Conservation (phyloP, 2,113 vertebrate genomes). For the Cinclus cinclus region DNA sequence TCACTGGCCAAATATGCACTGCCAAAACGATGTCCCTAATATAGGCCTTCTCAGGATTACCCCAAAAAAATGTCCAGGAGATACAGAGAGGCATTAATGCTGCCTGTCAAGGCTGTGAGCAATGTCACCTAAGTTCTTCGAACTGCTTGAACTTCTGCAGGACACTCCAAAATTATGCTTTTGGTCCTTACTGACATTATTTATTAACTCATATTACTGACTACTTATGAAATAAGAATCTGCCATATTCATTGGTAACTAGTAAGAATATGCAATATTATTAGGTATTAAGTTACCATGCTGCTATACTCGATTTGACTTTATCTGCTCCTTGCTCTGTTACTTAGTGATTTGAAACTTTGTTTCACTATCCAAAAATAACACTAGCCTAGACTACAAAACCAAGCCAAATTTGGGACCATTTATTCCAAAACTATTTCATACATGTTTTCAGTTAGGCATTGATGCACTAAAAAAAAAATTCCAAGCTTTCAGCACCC, state of each 20-base stretch:
- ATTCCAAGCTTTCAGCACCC: constrained; percentile 79
- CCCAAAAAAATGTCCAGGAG: background rate
- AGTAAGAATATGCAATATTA: background rate
- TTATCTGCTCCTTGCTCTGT: background rate
- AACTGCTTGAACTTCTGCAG: background rate
- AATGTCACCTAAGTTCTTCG: background rate
- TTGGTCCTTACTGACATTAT: background rate
- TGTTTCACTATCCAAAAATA: constrained; percentile 1
- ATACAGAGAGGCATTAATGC: background rate
- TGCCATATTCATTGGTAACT: background rate
- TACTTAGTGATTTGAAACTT: background rate
- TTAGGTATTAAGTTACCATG: background rate
- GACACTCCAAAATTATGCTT: background rate
- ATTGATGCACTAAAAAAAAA: background rate
- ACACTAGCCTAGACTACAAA: background rate
- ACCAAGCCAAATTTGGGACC: background rate
- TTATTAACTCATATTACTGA: background rate
- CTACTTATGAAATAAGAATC: background rate
- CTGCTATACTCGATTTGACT: background rate
- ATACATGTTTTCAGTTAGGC: background rate
- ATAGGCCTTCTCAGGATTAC: background rate
- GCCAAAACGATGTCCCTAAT: background rate
- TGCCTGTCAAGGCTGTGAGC: background rate
- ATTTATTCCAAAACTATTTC: background rate
- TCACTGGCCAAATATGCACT: background rate